Conservation (phyloP, 2,888 invertebrate species). For the Zhuqinia jingwanae region DNA sequence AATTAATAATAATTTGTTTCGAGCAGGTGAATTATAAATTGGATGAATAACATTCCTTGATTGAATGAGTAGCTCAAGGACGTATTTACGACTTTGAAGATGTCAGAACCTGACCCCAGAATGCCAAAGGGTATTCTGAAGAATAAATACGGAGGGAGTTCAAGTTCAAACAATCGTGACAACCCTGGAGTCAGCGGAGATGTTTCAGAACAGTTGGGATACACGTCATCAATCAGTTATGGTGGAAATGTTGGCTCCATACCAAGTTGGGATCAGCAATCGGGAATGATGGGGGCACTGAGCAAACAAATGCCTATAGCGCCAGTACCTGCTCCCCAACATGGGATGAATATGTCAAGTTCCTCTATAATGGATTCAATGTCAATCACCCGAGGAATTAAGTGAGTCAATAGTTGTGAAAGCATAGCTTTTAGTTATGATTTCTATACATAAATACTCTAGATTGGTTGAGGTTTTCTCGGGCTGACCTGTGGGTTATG, state of each 20-base stretch:
- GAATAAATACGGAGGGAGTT: constrained; percentile 62
- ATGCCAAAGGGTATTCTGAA: constrained; percentile 69
- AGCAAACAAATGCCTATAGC: constrained; percentile 1
- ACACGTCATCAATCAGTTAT: neutral
- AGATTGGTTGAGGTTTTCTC: constrained; percentile 14
- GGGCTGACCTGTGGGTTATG: constrained; percentile 62
- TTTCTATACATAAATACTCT: neutral
- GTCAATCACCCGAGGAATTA: constrained; percentile 47
- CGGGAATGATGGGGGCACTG: neutral
- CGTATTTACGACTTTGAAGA: no score
- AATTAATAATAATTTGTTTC: no score
- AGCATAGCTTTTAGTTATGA: neutral
- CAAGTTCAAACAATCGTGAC: constrained; percentile 35
- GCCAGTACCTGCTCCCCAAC: constrained; percentile 56
- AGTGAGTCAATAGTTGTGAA: constrained; percentile 41
- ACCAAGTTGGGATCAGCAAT: constrained; percentile 45
- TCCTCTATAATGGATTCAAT: constrained; percentile 42
- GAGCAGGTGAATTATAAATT: no score
- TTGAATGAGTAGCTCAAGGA: no score
- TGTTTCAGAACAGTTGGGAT: constrained; percentile 19
- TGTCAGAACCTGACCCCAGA: constrained; percentile 33
- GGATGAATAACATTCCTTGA: no score
- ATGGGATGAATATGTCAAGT: constrained; percentile 64
- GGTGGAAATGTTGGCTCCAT: neutral
- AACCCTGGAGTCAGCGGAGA: neutral